A percentile compares a stretch with the other conserved stretches of the same genome.
Conservation (phyloP, 53 echinoderm and acorn worm species). For the Echinometra lucunter region DNA sequence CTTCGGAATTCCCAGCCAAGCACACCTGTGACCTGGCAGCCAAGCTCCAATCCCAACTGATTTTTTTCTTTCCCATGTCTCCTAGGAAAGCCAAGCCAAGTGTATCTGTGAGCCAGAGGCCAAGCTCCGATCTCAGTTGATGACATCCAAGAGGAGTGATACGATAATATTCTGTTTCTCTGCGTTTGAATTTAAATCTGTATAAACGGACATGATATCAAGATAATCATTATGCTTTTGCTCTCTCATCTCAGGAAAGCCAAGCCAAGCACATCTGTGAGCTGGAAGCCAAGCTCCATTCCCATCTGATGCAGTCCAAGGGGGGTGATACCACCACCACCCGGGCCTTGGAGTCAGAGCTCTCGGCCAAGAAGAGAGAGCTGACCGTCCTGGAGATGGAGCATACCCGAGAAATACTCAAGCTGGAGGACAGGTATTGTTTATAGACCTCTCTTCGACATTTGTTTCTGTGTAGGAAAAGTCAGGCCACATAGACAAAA, state of each 20-base stretch:
- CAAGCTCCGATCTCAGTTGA: neutral
- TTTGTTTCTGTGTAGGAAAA: no score
- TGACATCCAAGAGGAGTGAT: neutral
- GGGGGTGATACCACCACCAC: neutral
- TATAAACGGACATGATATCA: neutral
- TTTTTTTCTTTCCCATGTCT: no score
- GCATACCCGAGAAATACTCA: neutral
- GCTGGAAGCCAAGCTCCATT: neutral
- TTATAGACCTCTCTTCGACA: no score
- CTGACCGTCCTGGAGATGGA: neutral
- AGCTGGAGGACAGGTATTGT: constrained; percentile 52
- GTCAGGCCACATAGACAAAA: no score
- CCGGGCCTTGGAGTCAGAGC: neutral
- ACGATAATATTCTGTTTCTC: neutral
- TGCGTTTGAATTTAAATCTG: neutral
- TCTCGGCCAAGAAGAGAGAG: neutral
- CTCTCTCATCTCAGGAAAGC: neutral
- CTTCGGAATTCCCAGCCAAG: constrained; percentile 11
- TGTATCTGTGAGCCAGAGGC: neutral
- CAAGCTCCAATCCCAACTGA: no score
- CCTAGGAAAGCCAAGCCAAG: no score
- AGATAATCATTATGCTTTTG: neutral
- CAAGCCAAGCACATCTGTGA: constrained; percentile 61
- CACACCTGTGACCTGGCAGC: constrained; percentile 28
- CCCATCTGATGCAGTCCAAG: neutral